A percentile compares a stretch with the other conserved stretches of the same genome.
Evolutionary conservation across 2,113 vertebrate species (phyloP).

Genomic region (Terrapene triunguis): DNA sequence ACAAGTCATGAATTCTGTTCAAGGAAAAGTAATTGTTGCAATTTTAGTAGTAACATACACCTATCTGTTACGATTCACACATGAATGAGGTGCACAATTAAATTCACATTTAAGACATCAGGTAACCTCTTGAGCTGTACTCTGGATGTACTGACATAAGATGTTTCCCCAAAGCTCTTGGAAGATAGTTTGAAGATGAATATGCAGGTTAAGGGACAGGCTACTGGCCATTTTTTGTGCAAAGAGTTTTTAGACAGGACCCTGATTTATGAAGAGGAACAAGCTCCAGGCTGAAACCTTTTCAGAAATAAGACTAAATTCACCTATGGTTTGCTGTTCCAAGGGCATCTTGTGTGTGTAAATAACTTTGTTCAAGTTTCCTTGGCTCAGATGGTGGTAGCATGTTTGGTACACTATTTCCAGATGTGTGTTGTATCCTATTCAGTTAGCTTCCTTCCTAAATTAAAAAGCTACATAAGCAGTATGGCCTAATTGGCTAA

Average conservation of each 20-base stretch:
- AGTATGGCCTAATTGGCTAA: conserved; percentile 67
- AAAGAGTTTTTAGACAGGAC: not conserved
- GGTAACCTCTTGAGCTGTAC: not conserved
- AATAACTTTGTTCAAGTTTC: conserved; percentile 15
- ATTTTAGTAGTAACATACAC: not conserved
- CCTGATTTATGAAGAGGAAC: not conserved
- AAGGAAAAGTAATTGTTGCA: not conserved
- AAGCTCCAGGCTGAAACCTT: not conserved
- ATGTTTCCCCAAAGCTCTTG: not conserved
- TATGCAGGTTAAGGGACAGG: too few relatives aligned
- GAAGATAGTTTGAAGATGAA: not conserved
- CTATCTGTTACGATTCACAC: not conserved
- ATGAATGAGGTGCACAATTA: not conserved
- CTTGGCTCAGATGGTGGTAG: not conserved
- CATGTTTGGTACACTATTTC: conserved; percentile 32
- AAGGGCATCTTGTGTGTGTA: conserved; percentile 46
- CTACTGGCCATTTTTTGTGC: too few relatives aligned
- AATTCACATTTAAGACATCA: not conserved
- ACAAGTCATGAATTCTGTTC: not conserved
- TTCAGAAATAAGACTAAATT: not conserved
- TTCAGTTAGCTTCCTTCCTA: conserved; percentile 12
- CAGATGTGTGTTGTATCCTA: conserved; percentile 49
- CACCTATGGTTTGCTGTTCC: not conserved
- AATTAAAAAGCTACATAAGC: conserved; percentile 57
- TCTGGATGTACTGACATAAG: not conserved